Percentiles rank a stretch among this genome's conserved stretches.
These are phyloP conservation scores for Tenualosa ilisha DNA, from an alignment of 2,797 vertebrate species.

Conservation along the genomic window DNA sequence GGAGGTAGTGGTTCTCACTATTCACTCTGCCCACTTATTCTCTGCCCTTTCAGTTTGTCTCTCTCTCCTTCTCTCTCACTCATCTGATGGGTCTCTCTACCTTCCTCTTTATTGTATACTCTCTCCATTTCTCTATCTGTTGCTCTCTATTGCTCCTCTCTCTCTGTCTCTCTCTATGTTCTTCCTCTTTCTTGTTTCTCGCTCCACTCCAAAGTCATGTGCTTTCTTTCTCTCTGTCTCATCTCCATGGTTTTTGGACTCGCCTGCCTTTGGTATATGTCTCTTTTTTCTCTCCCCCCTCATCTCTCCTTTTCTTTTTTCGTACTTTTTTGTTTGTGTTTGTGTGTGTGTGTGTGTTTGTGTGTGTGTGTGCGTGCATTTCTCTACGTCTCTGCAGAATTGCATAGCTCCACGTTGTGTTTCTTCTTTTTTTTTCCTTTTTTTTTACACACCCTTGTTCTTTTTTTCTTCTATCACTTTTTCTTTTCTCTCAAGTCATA, in stretches of 20 bases:
- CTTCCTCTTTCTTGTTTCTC: not conserved
- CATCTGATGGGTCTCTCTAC: not conserved
- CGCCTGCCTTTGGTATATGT: not conserved
- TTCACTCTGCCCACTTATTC: not conserved
- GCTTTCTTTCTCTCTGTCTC: not conserved
- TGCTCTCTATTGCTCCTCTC: not conserved
- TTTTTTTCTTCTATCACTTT: not conserved
- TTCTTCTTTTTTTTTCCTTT: not conserved
- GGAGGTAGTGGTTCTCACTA: not conserved
- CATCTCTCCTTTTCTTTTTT: not conserved
- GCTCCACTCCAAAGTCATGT: not conserved
- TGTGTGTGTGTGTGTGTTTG: not conserved
- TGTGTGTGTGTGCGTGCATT: not conserved
- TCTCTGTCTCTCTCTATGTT: not conserved
- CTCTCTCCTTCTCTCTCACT: not conserved
- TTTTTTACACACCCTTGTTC: not conserved
- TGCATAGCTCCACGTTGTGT: not conserved
- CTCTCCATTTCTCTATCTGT: not conserved
- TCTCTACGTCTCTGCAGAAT: not conserved
- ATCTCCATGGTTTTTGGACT: not conserved
- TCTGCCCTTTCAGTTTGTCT: not conserved
- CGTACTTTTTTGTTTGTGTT: not conserved
- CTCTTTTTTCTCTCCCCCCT: not conserved
- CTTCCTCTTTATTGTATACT: not conserved
- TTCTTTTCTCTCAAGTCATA: constrained; percentile 20